Percentiles rank a stretch among this genome's conserved stretches.
These are phyloP conservation scores for Acrossocheilus fasciatus DNA, from an alignment of 2,797 vertebrate species.

Conservation along the genomic window DNA sequence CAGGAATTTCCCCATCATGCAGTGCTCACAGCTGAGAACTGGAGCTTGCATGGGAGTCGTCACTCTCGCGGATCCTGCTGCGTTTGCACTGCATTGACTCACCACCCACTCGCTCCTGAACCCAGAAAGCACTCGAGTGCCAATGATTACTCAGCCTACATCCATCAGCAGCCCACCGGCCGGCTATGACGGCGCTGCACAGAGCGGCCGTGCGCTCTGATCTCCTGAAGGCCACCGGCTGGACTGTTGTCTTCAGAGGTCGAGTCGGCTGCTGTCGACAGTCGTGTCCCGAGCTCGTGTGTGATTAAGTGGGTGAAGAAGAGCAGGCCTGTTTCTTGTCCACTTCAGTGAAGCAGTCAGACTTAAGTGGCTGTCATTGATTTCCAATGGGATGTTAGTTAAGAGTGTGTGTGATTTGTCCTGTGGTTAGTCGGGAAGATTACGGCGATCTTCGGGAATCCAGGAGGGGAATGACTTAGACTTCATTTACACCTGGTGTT, in stretches of 20 bases:
- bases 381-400: constrained; percentile 67
- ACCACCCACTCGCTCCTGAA: constrained; percentile 46
- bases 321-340: constrained; percentile 31
- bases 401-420: constrained; percentile 63
- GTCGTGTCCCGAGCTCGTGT: constrained; percentile 4
- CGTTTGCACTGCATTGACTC: constrained; percentile 18
- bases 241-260: neutral
- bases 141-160: constrained; percentile 30
- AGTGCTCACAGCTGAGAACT: constrained; percentile 9
- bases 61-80: constrained; percentile 26
- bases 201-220: neutral
- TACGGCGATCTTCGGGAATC: constrained; percentile 31
- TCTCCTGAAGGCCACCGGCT: neutral
- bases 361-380: constrained; percentile 62
- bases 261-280: neutral
- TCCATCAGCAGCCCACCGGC: constrained; percentile 8
- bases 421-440: constrained; percentile 62
- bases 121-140: constrained; percentile 22
- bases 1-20: constrained; percentile 27
- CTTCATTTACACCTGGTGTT: neutral
- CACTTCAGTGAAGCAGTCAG: constrained; percentile 59
- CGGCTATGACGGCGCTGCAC: neutral
- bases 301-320: constrained; percentile 51
- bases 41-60: constrained; percentile 6
- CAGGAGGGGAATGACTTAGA: neutral